phyloP scores from a whole-genome alignment of 2,797 vertebrate genomes.

The Basileuterus tristriatus region DNA sequence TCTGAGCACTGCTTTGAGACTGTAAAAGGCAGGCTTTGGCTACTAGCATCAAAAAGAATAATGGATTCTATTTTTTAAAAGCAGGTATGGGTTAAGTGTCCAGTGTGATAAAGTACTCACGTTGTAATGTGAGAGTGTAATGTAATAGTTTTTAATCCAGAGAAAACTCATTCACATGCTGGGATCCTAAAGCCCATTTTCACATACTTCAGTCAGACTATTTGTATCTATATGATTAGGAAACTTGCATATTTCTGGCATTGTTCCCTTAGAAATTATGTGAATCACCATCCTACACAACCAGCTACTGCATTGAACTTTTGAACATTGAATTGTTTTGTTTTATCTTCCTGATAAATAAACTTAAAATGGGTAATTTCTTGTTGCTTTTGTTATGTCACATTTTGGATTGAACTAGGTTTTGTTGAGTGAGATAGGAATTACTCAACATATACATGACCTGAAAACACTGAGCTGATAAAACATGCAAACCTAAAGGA shows the following conservation, averaged over 20 bases:
- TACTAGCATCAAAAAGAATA: background rate
- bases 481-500: background rate
- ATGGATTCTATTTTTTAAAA: background rate
- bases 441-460: background rate
- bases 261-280: background rate
- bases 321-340: background rate
- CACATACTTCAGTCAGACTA: background rate
- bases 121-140: background rate
- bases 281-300: background rate
- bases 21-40: background rate
- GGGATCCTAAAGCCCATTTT: background rate
- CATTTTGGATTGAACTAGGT: background rate
- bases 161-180: background rate
- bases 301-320: background rate
- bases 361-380: background rate
- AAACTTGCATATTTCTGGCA: background rate
- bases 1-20: background rate
- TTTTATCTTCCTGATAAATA: background rate
- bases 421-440: background rate
- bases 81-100: background rate
- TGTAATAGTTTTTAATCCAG: background rate
- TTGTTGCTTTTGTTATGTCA: background rate
- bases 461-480: background rate
- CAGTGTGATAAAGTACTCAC: background rate
- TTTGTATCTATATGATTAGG: background rate